Base-by-base conservation (phyloP, 2,888 invertebrate species). In the Lasioglossum vierecki region DNA sequence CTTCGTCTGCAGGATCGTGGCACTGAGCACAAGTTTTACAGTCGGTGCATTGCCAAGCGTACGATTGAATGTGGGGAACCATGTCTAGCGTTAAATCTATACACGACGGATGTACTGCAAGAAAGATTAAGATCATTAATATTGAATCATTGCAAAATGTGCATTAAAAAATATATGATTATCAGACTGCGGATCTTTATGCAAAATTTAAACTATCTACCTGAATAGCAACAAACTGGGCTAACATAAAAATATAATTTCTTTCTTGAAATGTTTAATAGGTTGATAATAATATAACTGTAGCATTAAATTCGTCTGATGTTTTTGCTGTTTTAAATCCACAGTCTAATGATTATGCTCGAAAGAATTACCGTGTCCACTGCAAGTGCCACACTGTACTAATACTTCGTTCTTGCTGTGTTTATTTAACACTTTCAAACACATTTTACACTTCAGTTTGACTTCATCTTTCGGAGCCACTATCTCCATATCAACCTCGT, bases 1-100 rank as follows among this genome's bases (percentile, higher is more conserved):
- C 98, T 95, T 98, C 98, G 94, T 98, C 97, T 89, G 97, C 97
- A 57, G 97, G 97, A 94, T 97, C 97, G 91, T 96, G 96, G 95
- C 99, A 99, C 89, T 97, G 96, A 88, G 97, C 97, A 95, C 99
- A 99, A 75, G 97, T 97, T 96, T 99, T 99, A 95, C 99, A 99
- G 92, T 98, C 98, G 90, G 97, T 97, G 94, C 99, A 99, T 95
- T 98, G 98, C 99, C 99, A 99, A 92, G 97, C 96, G 95, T 99
- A 99, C 88, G 97, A 97, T 93, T 97, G 97, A 88, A 98, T 97
- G 90, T 98, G 97, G 86, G 97, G 96, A 88, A 98, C 96, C 97
- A 99, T 98, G 92, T 98, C 97, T 84, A 97, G 96, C 46, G 97
- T 96, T 95, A 99, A 96, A 92, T 98, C 98, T 94, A 98, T 96